Evolutionary conservation across 2,888 invertebrate genomes (phyloP).

Genomic region (Phorcus lineatus): DNA sequence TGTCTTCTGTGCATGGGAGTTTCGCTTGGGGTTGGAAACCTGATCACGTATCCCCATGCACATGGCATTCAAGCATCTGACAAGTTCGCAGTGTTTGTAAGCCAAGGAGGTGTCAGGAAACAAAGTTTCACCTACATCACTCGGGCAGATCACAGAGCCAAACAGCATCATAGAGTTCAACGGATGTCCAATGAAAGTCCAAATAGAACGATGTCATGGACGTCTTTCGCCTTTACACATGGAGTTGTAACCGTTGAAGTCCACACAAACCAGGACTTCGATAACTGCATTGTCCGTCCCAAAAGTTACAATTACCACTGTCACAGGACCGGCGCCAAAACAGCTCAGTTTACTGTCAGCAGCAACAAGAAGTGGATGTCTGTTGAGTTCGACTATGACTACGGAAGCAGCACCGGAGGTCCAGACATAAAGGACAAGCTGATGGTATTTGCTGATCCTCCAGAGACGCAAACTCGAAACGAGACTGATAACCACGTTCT

Average conservation of each 20-base stretch:
- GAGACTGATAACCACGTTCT: conserved; percentile 25
- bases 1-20: too few species aligned
- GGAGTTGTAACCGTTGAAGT: conserved; percentile 30
- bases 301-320: conserved; percentile 30
- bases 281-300: conserved; percentile 35
- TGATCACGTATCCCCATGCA: conserved; percentile 7
- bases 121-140: conserved; percentile 27
- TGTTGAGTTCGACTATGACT: conserved; percentile 38
- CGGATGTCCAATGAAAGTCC: neutral
- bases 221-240: conserved; percentile 36
- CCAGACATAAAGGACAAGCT: conserved; percentile 37
- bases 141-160: conserved; percentile 11
- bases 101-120: conserved; percentile 5
- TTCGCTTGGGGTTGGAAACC: neutral
- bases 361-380: conserved; percentile 33
- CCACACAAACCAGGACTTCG: conserved; percentile 32
- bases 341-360: conserved; percentile 30
- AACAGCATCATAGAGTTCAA: conserved; percentile 18
- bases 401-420: conserved; percentile 1
- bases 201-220: conserved; percentile 37
- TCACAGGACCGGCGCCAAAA: conserved; percentile 26
- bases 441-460: conserved; percentile 37
- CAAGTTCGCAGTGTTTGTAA: conserved; percentile 22
- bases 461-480: conserved; percentile 29
- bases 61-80: neutral